Evolutionary conservation across 1,140 invertebrate species (phyloP), one percentile per base, ranked within the genome.

Genomic region (Formica exsecta): DNA sequence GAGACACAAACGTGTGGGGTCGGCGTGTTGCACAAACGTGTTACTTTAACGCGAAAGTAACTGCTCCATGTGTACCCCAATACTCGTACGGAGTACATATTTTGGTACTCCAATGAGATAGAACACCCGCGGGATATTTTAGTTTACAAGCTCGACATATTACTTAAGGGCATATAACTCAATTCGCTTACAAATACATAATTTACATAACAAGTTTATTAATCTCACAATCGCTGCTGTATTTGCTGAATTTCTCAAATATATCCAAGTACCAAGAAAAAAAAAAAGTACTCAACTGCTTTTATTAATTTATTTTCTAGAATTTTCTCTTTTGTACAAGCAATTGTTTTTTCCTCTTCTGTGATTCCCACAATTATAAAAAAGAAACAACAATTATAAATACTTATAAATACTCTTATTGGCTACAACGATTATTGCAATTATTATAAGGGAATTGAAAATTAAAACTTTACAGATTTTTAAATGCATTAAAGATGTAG

Each of bases 101-200:
- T 73, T 61, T 38, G 54, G 19, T 32, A 16, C n/a, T 13, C 25
- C 54, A 25, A 8, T 22, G 79, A 61, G 25, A 29, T 22, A 13
- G 19, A 59, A 74, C 41, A 74, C 38, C 54, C 68, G 38, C 41
- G 64, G 68, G 79, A 73, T 61, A 13, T 83, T 83, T 73, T 44
- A 74, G 54, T 83, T 73, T 83, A 83, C 54, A 32, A 54, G 54
- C 79, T 29, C 79, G 54, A 73, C 54, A 22, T 44, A 41, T 83
- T 73, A 83, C 68, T 61, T 44, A 74, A 74, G 54, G 38, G 54
- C 29, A 22, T 62, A 29, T 70, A 74, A 83, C 54, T 64, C 59
- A 61, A 83, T 83, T 83, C 29, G 32, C 38, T 7, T 13, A 11
- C 38, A 48, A 61, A 61, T 54, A 25, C n/a, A 61, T 68, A 32